Percentiles rank a stretch among this genome's conserved stretches.
Conservation (phyloP, 1,140 invertebrate species). For the Lepidurus arcticus region DNA sequence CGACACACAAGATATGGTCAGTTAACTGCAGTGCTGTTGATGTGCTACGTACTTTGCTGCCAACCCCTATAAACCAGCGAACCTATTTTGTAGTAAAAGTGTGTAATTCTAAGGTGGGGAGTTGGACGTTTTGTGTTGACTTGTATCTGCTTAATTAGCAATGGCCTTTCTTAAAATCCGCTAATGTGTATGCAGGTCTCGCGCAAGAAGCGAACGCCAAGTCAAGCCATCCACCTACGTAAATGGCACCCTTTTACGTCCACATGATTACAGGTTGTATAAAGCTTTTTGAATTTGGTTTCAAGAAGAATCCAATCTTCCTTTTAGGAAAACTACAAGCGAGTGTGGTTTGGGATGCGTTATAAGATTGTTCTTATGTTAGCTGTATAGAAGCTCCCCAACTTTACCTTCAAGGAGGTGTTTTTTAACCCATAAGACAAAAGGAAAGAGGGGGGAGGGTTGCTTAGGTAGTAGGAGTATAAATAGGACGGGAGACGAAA, state of each 20-base stretch:
- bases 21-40: no score
- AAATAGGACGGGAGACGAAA: background rate
- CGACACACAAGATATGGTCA: no score
- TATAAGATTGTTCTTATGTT: background rate
- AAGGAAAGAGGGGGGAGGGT: no score
- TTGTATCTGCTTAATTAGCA: background rate
- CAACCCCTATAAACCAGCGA: no score
- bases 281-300: background rate
- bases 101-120: no score
- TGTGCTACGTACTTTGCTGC: no score
- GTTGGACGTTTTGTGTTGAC: background rate
- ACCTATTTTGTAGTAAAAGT: no score
- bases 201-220: slow-evolving; percentile 2
- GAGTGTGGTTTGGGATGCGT: background rate
- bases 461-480: background rate
- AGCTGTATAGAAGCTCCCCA: background rate
- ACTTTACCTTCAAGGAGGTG: no score
- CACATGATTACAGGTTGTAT: background rate
- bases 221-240: slow-evolving; percentile 17
- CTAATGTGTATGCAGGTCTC: background rate
- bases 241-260: slow-evolving; percentile 18
- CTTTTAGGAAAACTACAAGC: background rate
- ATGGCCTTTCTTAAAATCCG: slow-evolving; percentile 1
- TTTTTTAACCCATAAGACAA: no score
- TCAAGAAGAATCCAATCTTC: slow-evolving; percentile 8